Percentiles rank a stretch among this genome's conserved stretches.
Evolutionary conservation across 2,113 vertebrate species (phyloP).

Genomic region (Melanocharis versteri): DNA sequence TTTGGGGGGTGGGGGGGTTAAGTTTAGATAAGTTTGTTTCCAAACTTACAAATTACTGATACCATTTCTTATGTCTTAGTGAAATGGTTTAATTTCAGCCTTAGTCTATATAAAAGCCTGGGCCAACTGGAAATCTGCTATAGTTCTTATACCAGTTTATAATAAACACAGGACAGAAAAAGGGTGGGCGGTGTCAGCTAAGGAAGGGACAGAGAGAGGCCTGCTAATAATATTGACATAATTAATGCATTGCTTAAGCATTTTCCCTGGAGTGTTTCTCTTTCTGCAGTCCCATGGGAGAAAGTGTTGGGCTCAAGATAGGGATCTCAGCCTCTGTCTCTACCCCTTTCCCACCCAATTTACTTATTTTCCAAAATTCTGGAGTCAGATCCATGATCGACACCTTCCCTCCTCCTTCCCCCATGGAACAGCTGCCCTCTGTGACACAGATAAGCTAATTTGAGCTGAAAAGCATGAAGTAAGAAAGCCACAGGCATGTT

Average conservation of each 20-base stretch:
- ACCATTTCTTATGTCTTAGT: not conserved
- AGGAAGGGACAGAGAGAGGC: not conserved
- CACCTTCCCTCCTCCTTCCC: not conserved
- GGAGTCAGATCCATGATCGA: not conserved
- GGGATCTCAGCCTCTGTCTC: accelerated
- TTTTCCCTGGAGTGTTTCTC: not conserved
- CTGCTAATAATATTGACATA: not conserved
- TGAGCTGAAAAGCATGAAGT: slow-evolving; percentile 18
- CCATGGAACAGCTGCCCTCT: not conserved
- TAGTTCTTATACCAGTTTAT: not conserved
- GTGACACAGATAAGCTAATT: not conserved
- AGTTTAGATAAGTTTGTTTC: not conserved
- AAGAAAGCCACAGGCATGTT: not conserved
- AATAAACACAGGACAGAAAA: not conserved
- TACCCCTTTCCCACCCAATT: not conserved
- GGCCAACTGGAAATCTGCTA: not conserved
- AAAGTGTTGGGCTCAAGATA: accelerated
- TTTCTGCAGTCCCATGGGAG: not conserved
- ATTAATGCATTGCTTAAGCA: not conserved
- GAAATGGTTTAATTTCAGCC: not conserved
- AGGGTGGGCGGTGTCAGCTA: not conserved
- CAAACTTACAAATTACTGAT: not conserved
- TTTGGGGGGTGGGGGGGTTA: accelerated
- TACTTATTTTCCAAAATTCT: not conserved
- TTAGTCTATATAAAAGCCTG: not conserved